Evolutionary conservation across 2,113 vertebrate genomes (phyloP).

Genomic region (Alaudala cheleensis): DNA sequence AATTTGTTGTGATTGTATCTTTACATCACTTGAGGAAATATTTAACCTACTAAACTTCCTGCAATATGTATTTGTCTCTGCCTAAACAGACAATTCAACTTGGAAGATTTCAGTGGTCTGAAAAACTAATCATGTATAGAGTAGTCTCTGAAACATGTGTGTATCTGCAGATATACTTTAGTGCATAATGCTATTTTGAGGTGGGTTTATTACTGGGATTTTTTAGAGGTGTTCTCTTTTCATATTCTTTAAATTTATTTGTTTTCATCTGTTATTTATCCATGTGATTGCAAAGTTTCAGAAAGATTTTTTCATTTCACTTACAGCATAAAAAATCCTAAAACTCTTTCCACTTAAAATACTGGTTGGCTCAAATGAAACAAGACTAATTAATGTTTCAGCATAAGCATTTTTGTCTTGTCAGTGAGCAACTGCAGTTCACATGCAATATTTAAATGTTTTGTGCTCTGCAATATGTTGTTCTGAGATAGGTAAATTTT

Average conservation of each 20-base stretch:
- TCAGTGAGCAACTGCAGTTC: neutral
- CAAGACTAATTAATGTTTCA: neutral
- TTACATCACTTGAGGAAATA: neutral
- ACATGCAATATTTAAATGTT: neutral
- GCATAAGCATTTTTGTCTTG: neutral
- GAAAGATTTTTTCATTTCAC: neutral
- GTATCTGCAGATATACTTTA: neutral
- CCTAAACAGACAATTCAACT: neutral
- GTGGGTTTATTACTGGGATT: fast-evolving
- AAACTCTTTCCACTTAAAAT: neutral
- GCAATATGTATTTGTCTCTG: neutral
- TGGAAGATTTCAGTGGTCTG: neutral
- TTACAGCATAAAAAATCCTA: neutral
- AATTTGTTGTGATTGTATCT: neutral
- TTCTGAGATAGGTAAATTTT: neutral
- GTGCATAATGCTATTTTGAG: neutral
- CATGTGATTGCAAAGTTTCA: neutral
- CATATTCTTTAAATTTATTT: neutral
- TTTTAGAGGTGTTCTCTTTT: neutral
- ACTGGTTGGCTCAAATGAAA: neutral
- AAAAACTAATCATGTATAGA: neutral
- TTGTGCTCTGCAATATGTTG: neutral
- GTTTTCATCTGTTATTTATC: neutral
- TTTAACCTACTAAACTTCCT: constrained; percentile 17
- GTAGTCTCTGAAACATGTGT: neutral